Evolutionary conservation across 1,140 invertebrate species (phyloP).

Genomic region (Pogonomyrmex barbatus): DNA sequence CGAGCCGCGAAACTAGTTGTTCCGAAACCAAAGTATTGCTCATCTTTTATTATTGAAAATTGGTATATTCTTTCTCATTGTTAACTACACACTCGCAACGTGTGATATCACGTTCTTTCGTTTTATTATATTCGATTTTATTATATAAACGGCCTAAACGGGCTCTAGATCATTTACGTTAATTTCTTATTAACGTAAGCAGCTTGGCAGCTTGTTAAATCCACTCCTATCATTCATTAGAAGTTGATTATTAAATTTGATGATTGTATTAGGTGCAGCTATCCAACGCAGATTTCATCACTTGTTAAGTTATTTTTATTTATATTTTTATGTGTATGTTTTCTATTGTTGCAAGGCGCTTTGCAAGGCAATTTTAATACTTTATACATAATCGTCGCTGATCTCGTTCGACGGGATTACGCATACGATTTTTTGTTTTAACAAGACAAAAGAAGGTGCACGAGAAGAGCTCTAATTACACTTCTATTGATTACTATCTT

Average conservation of each 20-base stretch:
- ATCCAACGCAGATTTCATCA: constrained; percentile 43
- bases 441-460: not conserved
- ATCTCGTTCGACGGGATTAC: constrained; percentile 5
- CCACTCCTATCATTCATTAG: constrained; percentile 35
- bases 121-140: not conserved
- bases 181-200: constrained; percentile 23
- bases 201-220: constrained; percentile 59
- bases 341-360: constrained; percentile 48
- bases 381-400: constrained; percentile 43
- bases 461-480: constrained; percentile 4
- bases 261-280: constrained; percentile 44
- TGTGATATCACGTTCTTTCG: not conserved
- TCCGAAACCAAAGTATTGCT: not conserved
- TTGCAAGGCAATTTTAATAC: constrained; percentile 40
- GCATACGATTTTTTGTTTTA: constrained; percentile 16
- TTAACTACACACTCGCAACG: constrained; percentile 1
- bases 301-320: constrained; percentile 65
- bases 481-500: constrained; percentile 37
- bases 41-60: constrained; percentile 1
- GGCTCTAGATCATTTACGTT: constrained; percentile 61
- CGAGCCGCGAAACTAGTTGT: not conserved
- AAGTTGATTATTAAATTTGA: constrained; percentile 42
- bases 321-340: constrained; percentile 65
- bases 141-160: constrained; percentile 59
- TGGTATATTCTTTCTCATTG: constrained; percentile 1